A percentile compares a stretch with the other conserved stretches of the same genome.
Evolutionary conservation across 2,113 vertebrate genomes (phyloP).

Genomic region (Passer domesticus): DNA sequence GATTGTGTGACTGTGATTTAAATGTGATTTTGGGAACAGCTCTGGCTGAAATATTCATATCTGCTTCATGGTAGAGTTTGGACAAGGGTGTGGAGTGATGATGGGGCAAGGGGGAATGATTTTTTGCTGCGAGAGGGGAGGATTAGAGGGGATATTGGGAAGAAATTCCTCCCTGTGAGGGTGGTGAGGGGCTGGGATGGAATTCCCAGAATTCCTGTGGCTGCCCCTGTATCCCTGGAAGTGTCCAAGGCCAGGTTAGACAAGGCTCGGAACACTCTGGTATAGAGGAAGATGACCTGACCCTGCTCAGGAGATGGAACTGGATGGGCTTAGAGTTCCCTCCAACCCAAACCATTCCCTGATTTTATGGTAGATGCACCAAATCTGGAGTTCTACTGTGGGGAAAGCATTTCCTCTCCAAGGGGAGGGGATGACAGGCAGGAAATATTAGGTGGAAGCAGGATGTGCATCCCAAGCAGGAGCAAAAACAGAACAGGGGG

Average conservation of each 20-base stretch:
- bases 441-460: background rate
- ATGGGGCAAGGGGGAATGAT: background rate
- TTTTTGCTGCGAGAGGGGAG: background rate
- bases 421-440: background rate
- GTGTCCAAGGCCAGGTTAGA: no score
- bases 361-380: background rate
- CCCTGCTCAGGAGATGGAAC: background rate
- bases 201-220: background rate
- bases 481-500: background rate
- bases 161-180: background rate
- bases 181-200: background rate
- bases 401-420: background rate
- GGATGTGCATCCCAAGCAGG: background rate
- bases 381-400: background rate
- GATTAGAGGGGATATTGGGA: background rate
- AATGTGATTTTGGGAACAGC: background rate
- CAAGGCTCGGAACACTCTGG: no score
- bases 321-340: background rate
- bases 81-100: background rate
- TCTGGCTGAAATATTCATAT: background rate
- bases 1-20: background rate
- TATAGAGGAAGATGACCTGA: background rate
- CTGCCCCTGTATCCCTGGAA: no score
- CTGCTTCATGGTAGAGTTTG: background rate
- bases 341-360: background rate